Evolutionary conservation across 2,113 vertebrate genomes (phyloP), one percentile per base, ranked within the genome.

Genomic region (Etheostoma cragini): DNA sequence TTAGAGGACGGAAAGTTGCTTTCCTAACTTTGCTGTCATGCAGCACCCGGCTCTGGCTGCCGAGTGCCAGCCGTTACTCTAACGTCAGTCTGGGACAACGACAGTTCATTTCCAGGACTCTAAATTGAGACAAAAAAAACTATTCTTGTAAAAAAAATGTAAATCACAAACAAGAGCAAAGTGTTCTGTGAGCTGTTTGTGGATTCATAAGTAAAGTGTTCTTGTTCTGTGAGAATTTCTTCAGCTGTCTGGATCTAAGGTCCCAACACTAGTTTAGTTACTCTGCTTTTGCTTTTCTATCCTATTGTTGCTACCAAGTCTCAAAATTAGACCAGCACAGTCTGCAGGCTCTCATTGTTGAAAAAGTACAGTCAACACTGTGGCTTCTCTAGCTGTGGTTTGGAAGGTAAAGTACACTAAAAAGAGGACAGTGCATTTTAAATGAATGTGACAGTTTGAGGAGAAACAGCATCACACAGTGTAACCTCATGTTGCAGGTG

Each of bases 401-500:
- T 74, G 35, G 47, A 45, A 52, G 26, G 45, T 13, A n/a, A 24
- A 61, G 5, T 42, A 47, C 65, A 68, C 8, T 17, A 65, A 56
- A 42, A 30, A 50, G 22, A 57, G 35, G 53, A 67, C 61, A 64
- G 22, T 6, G 57, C 5, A 46, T 19, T 80, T 72, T 73, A 73
- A 75, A 80, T 71, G 14, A 26, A 56, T 61, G 11, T 66, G 72
- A 57, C 75, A 72, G 54, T 68, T 80, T 67, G 76, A 80, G 47
- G 73, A 80, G 60, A 80, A 84, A 76, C 77, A 86, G 54, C 33
- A 42, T 58, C 53, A 46, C 47, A 49, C 53, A 46, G 47, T 78
- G 33, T 19, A 73, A 15, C 38, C 11, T 83, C 42, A 46, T 30
- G 57, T 26, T 80, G 53, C 78, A 88, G 83, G 76, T 85, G 78